Conservation (phyloP, 2,797 vertebrate species). For the Leptatherina wallacei region DNA sequence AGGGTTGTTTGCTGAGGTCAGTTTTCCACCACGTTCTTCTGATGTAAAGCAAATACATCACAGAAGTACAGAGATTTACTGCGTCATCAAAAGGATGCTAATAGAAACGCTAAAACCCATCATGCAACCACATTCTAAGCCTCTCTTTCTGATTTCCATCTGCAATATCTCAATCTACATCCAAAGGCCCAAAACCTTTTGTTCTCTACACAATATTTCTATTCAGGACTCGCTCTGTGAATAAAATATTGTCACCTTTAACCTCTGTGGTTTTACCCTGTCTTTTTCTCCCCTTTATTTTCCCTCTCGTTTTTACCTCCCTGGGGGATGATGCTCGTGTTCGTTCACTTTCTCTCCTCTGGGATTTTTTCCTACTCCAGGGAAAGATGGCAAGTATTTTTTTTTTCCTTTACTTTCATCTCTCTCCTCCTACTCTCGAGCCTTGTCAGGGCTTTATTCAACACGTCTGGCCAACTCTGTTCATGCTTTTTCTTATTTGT, state of each 20-base stretch:
- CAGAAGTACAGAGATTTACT: conserved; percentile 43
- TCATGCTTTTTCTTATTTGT: conserved; percentile 18
- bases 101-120: conserved; percentile 52
- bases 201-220: conserved; percentile 94
- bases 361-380: conserved; percentile 90
- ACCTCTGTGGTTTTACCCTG: conserved; percentile 93
- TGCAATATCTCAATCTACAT: conserved; percentile 64
- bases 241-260: conserved; percentile 97
- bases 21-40: conserved; percentile 28
- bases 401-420: conserved; percentile 69
- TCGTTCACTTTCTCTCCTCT: conserved; percentile 73
- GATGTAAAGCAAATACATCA: conserved; percentile 53
- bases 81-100: conserved; percentile 64
- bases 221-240: conserved; percentile 95
- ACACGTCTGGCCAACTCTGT: conserved; percentile 40
- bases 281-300: conserved; percentile 69
- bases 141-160: conserved; percentile 57
- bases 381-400: conserved; percentile 84
- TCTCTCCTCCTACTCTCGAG: conserved; percentile 87
- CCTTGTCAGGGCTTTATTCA: conserved; percentile 47
- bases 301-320: conserved; percentile 73
- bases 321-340: conserved; percentile 64
- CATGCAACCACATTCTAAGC: conserved; percentile 62
- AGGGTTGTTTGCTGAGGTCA: conserved; percentile 54
- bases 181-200: conserved; percentile 67